Evolutionary conservation across 2,113 vertebrate genomes (phyloP).

Genomic region (Benitochromis conjunctus): DNA sequence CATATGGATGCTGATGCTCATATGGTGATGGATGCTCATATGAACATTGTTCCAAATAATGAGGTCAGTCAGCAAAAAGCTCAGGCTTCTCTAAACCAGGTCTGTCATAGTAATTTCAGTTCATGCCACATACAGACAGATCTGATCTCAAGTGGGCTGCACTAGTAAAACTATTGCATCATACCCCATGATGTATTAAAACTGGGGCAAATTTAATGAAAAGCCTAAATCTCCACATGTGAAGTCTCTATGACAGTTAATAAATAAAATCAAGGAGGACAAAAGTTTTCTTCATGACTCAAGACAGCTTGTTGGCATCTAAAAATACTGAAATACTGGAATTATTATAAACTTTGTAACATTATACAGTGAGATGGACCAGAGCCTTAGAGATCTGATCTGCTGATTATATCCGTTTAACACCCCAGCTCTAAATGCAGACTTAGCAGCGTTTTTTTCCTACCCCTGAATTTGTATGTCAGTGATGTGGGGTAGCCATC

Average conservation of each 20-base stretch:
- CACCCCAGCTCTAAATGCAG: background rate
- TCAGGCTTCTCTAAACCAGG: background rate
- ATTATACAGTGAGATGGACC: background rate
- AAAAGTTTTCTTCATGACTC: background rate
- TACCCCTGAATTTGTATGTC: background rate
- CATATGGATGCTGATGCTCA: background rate
- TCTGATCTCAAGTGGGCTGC: background rate
- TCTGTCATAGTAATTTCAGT: background rate
- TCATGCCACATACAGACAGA: background rate
- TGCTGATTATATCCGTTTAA: background rate
- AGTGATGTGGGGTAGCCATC: background rate
- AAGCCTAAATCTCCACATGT: background rate
- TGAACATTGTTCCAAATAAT: background rate
- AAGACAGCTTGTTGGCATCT: background rate
- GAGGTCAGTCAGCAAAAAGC: background rate
- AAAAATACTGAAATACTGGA: background rate
- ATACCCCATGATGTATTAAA: background rate
- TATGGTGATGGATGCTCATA: background rate
- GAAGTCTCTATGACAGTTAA: background rate
- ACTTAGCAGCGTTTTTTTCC: background rate
- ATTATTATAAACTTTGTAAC: background rate
- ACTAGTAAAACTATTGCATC: background rate
- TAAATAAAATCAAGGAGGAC: background rate
- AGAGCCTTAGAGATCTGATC: background rate
- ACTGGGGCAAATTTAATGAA: background rate